Percentiles rank a stretch among this genome's conserved stretches.
phyloP scores from a whole-genome alignment of 1,140 invertebrate genomes.

The Bombus impatiens region DNA sequence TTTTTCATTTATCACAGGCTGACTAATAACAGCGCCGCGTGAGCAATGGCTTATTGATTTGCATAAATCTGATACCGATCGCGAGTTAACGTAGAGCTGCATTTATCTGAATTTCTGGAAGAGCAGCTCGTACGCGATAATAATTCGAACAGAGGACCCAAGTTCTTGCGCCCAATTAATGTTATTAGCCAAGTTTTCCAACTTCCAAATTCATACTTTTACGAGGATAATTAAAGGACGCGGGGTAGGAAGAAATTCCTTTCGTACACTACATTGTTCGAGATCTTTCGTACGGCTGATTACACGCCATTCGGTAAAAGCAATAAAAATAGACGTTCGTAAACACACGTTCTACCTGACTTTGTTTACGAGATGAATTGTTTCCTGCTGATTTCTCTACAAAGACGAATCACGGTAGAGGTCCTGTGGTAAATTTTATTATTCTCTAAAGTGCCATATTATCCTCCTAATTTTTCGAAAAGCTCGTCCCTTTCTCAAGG shows the following conservation, averaged over 20 bases:
- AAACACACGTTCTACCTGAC: too few relatives aligned
- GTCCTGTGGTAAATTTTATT: too few relatives aligned
- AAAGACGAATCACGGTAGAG: fast-evolving
- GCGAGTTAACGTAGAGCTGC: neutral
- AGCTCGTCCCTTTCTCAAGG: too few relatives aligned
- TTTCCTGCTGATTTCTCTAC: fast-evolving
- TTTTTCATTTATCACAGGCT: conserved; percentile 14
- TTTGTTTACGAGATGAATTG: too few relatives aligned
- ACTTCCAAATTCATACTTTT: too few relatives aligned
- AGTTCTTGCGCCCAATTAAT: too few relatives aligned
- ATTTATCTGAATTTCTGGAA: neutral
- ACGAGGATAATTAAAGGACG: too few relatives aligned
- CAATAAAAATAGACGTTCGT: too few relatives aligned
- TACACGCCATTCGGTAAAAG: fast-evolving
- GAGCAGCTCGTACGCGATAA: too few relatives aligned
- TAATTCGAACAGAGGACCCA: too few relatives aligned
- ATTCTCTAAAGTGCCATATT: fast-evolving
- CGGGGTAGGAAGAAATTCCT: too few relatives aligned
- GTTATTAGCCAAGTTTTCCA: too few relatives aligned
- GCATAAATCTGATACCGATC: conserved; percentile 36
- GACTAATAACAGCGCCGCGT: conserved; percentile 6
- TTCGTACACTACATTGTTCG: fast-evolving
- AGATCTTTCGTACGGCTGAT: fast-evolving
- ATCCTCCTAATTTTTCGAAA: fast-evolving
- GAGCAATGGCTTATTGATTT: conserved; percentile 9